Conservation (phyloP, 2,797 vertebrate species). For the Pseudochaenichthys georgianus region DNA sequence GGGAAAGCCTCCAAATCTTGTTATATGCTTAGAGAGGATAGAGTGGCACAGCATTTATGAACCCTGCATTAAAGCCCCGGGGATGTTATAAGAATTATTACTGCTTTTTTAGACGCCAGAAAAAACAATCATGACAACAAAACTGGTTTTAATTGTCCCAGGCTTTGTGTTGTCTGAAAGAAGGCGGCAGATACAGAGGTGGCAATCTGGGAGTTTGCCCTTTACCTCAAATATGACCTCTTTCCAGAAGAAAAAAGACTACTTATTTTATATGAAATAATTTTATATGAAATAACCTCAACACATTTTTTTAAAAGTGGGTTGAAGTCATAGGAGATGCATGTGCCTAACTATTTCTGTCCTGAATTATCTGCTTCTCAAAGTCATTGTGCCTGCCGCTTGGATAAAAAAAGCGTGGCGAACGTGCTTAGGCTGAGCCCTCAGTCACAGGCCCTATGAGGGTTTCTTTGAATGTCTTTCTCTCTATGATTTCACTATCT, state of each 20-base stretch:
- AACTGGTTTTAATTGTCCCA: conserved; percentile 57
- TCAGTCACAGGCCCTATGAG: conserved; percentile 70
- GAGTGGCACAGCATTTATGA: conserved; percentile 79
- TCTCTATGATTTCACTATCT: conserved; percentile 62
- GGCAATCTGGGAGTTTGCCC: conserved; percentile 39
- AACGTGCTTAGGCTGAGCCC: conserved; percentile 77
- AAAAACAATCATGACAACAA: conserved; percentile 54
- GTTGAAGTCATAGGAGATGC: conserved; percentile 36
- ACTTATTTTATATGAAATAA: too few species aligned
- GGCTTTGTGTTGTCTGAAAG: conserved; percentile 47
- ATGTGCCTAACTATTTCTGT: conserved; percentile 56
- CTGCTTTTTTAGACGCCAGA: conserved; percentile 54
- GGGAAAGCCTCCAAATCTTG: conserved; percentile 81
- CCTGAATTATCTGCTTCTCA: conserved; percentile 67
- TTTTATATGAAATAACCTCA: too few species aligned
- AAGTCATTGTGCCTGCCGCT: conserved; percentile 71
- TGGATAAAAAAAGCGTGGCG: conserved; percentile 70
- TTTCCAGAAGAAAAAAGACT: conserved; percentile 23
- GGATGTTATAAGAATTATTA: conserved; percentile 74
- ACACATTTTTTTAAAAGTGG: too few species aligned
- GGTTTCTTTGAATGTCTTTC: conserved; percentile 71
- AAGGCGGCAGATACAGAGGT: conserved; percentile 23
- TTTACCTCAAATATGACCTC: conserved; percentile 33
- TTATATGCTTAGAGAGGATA: conserved; percentile 84
- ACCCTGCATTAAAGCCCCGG: conserved; percentile 66